Evolutionary conservation across 1,140 invertebrate species (phyloP).

Genomic region (Bombus cullumanus): DNA sequence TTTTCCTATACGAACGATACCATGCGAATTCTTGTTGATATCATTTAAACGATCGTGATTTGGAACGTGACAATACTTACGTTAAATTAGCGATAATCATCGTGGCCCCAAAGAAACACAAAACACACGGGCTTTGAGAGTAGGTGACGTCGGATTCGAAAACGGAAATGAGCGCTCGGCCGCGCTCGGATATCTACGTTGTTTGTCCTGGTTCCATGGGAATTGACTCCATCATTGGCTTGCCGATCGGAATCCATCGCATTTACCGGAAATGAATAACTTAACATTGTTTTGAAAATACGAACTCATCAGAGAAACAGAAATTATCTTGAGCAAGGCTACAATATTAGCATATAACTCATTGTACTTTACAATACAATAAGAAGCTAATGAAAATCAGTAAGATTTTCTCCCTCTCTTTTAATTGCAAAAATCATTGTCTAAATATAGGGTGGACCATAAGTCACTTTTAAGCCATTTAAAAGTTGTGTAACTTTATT

Average conservation of each 20-base stretch:
- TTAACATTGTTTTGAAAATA: constrained; percentile 45
- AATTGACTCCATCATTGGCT: constrained; percentile 23
- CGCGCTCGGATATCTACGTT: constrained; percentile 54
- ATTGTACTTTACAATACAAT: too few relatives aligned
- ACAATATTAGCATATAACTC: neutral
- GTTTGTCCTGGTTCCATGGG: constrained; percentile 37
- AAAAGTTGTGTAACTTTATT: too few relatives aligned
- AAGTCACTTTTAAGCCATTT: too few relatives aligned
- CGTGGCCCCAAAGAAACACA: constrained; percentile 79
- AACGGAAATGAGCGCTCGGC: constrained; percentile 75
- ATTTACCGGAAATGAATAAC: constrained; percentile 43
- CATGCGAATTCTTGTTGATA: constrained; percentile 20
- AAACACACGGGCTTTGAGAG: constrained; percentile 78
- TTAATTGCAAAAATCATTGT: too few relatives aligned
- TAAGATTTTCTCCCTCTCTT: too few relatives aligned
- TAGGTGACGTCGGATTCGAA: constrained; percentile 78
- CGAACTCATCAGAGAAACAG: neutral
- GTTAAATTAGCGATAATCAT: constrained; percentile 80
- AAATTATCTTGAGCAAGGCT: neutral
- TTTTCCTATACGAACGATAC: constrained; percentile 65
- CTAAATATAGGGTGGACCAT: too few relatives aligned
- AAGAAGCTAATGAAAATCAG: too few relatives aligned
- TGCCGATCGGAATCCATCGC: neutral
- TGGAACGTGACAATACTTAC: constrained; percentile 71
- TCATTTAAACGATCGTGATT: neutral